Conservation (phyloP, 1,140 invertebrate species). For the Macrosteles quadrilineatus region DNA sequence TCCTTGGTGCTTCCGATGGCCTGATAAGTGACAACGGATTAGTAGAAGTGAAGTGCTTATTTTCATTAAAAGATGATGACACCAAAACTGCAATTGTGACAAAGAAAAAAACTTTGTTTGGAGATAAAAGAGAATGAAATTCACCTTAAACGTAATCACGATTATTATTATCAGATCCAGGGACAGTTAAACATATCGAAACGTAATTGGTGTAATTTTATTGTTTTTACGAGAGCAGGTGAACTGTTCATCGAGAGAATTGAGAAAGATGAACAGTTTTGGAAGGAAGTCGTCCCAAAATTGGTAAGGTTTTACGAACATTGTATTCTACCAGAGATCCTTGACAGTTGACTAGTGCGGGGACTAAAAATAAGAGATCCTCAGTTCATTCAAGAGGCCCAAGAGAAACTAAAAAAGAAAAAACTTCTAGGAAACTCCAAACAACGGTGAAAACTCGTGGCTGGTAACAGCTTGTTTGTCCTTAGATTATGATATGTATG, state of each 20-base stretch:
- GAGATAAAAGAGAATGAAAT: background rate
- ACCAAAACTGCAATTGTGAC: background rate
- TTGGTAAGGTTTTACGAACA: too few relatives aligned
- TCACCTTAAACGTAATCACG: background rate
- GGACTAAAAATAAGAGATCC: conserved; percentile 9
- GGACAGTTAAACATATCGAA: conserved; percentile 11
- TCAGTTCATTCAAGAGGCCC: conserved; percentile 11
- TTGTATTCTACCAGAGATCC: conserved; percentile 11
- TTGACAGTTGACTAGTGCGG: too few relatives aligned
- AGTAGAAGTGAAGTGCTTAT: conserved; percentile 1
- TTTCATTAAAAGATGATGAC: background rate
- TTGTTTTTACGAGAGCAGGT: background rate
- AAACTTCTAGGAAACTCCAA: background rate
- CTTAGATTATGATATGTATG: too few relatives aligned
- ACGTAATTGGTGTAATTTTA: conserved; percentile 2
- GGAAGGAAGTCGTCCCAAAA: too few relatives aligned
- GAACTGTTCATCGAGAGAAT: conserved; percentile 11
- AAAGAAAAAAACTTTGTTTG: background rate
- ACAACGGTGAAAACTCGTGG: background rate
- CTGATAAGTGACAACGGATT: background rate
- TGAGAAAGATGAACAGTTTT: background rate
- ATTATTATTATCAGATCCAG: conserved; percentile 11
- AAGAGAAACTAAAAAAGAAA: conserved; percentile 18
- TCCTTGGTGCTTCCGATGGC: background rate
- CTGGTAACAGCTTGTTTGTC: too few relatives aligned